phyloP scores from a whole-genome alignment of 2,888 invertebrate species.

The Lucinisca nassula region DNA sequence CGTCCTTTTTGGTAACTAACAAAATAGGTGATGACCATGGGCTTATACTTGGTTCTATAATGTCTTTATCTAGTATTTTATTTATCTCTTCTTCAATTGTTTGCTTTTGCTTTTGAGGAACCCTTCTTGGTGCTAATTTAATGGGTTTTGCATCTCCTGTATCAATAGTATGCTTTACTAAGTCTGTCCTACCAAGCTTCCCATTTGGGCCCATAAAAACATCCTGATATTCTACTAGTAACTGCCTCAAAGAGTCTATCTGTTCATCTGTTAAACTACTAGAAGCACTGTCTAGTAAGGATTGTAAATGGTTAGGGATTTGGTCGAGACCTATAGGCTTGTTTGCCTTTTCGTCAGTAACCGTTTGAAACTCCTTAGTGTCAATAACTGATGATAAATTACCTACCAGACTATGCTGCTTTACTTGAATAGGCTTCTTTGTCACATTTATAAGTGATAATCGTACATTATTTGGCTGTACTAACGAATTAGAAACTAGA shows the following conservation, averaged over 20 bases:
- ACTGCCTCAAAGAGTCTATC: neutral
- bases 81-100: constrained; percentile 48
- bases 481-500: constrained; percentile 1
- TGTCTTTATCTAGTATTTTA: constrained; percentile 23
- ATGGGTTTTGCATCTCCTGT: constrained; percentile 29
- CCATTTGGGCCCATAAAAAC: constrained; percentile 1
- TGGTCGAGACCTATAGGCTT: neutral
- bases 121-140: constrained; percentile 22
- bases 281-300: neutral
- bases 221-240: neutral
- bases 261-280: neutral
- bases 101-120: constrained; percentile 21
- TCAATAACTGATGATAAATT: neutral
- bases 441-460: neutral
- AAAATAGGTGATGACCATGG: constrained; percentile 55
- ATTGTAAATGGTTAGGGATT: neutral
- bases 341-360: neutral
- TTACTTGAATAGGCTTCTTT: neutral
- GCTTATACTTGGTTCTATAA: constrained; percentile 54
- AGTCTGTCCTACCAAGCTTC: constrained; percentile 43
- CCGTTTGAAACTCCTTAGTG: neutral
- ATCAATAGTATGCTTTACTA: constrained; percentile 56
- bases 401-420: neutral
- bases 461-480: neutral
- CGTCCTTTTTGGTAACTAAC: constrained; percentile 52